Evolutionary conservation across 2,888 invertebrate genomes (phyloP), one percentile per base, ranked within the genome.

Genomic region (Girardia tigrina): DNA sequence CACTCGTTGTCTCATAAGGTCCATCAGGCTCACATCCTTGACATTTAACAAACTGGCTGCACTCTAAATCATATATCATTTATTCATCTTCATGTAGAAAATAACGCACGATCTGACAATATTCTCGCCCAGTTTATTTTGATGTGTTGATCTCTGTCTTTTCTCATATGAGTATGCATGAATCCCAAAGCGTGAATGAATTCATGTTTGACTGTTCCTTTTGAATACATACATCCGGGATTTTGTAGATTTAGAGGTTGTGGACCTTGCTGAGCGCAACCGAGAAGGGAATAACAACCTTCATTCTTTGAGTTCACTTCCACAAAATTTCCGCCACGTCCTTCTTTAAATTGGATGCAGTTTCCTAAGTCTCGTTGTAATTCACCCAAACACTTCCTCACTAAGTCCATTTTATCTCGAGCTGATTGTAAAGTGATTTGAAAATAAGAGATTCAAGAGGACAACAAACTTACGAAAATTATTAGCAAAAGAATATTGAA

Each of bases 191-290:
- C 56, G n/a, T 56, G 56, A n/a, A 56, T 56, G 23, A 56, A 56
- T 56, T 56, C 56, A n/a, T 56, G 56, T 56, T 56, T 56, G 4
- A 56, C 23, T n/a, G 56, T 56, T 56, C 56, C 56, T 56, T 56
- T 56, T 4, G 56, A 56, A 56, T 56, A 56, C 56, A 56, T 56
- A 23, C 56, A 56, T 56, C 56, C 56, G n/a, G 56, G 56, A 56
- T 56, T 56, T 56, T 56, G 8, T 6, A 56, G 56, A 16, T 56
- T 56, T 23, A 56, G 23, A 6, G 56, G 56, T n/a, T 56, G 56
- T 6, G 6, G n/a, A 8, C 20, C 20, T 12, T 23, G 20, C 4
- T 23, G 20, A 12, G 56, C 23, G n/a, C 4, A 4, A 20, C 56
- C 56, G 6, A 56, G n/a, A 4, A 56, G 4, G n/a, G 56, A 56